Evolutionary conservation across 2,888 invertebrate species (phyloP), one percentile per base, ranked within the genome.

Genomic region (Nebria brevicollis): DNA sequence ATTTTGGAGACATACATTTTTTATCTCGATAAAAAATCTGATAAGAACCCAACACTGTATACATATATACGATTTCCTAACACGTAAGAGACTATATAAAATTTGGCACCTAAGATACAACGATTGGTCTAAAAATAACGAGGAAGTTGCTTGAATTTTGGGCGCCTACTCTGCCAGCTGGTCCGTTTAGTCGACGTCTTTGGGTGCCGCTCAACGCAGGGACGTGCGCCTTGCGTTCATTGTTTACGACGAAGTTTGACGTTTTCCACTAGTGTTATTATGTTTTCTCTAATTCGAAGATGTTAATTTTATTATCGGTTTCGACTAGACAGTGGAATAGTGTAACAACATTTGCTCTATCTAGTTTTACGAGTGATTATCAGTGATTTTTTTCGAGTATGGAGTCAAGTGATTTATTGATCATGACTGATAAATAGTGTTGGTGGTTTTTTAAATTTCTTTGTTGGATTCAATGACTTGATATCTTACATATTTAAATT

Each of bases 111-210:
- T 7, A 54, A 54, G 7, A 7, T 11, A 13, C 54, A 54, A 13
- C 54, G 54, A 54, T 54, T 54, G 54, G 1, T 54, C 54, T 54
- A 54, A 54, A 54, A 54, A 11, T 54, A 54, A 8, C 54, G 13
- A 13, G 2, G 54, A 54, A 54, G 54, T 54, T 8, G 54, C 54
- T 54, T 54, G 54, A 54, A 54, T 54, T 54, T 54, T 54, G 54
- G 54, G 54, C 54, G 54, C 54, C 54, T 54, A 54, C 54, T 54
- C 54, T 54, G 54, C 54, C 54, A 54, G 54, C 4, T 54, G 54
- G 54, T 54, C 54, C 54, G 54, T 54, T 54, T 54, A 54, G 54
- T 54, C 54, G 54, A 54, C 54, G 54, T 54, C 54, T 54, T 54
- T 54, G 7, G 54, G 54, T 54, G 54, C 54, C 54, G 8, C 54